Evolutionary conservation across 2,797 vertebrate genomes (phyloP).

Genomic region (Sparus aurata): DNA sequence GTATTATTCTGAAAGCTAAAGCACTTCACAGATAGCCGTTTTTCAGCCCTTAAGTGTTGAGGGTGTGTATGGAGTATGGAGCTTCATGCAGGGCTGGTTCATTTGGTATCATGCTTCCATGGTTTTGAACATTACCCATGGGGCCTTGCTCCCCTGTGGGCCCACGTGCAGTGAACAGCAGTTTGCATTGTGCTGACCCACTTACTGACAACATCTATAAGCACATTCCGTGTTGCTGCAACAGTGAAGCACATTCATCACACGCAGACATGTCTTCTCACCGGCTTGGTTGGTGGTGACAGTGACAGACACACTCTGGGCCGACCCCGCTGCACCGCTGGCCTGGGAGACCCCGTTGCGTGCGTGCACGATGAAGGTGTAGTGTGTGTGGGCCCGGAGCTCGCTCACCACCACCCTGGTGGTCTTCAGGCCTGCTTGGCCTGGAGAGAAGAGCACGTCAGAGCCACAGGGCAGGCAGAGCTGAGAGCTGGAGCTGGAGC

Average conservation of each 20-base stretch:
- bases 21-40: neutral
- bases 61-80: neutral
- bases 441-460: slow-evolving; percentile 92
- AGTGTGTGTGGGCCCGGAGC: slow-evolving; percentile 96
- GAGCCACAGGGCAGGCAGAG: slow-evolving; percentile 92
- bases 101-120: slow-evolving; percentile 33
- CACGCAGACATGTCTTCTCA: slow-evolving; percentile 72
- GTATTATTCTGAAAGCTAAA: neutral
- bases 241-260: slow-evolving; percentile 35
- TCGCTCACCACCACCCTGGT: slow-evolving; percentile 96
- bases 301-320: slow-evolving; percentile 94
- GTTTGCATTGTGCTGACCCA: slow-evolving; percentile 70
- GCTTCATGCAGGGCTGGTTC: slow-evolving; percentile 22
- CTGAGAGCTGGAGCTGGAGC: slow-evolving; percentile 80
- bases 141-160: slow-evolving; percentile 44
- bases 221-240: slow-evolving; percentile 57
- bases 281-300: slow-evolving; percentile 99
- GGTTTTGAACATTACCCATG: slow-evolving; percentile 51
- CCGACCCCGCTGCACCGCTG: slow-evolving; percentile 88
- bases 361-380: slow-evolving; percentile 96
- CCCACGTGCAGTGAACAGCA: slow-evolving; percentile 50
- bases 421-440: slow-evolving; percentile 88
- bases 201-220: slow-evolving; percentile 56
- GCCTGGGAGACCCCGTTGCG: slow-evolving; percentile 94
- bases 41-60: slow-evolving; percentile 9